Evolutionary conservation across 2,888 invertebrate genomes (phyloP), one percentile per base, ranked within the genome.

Genomic region (Pogonocherus hispidulus): DNA sequence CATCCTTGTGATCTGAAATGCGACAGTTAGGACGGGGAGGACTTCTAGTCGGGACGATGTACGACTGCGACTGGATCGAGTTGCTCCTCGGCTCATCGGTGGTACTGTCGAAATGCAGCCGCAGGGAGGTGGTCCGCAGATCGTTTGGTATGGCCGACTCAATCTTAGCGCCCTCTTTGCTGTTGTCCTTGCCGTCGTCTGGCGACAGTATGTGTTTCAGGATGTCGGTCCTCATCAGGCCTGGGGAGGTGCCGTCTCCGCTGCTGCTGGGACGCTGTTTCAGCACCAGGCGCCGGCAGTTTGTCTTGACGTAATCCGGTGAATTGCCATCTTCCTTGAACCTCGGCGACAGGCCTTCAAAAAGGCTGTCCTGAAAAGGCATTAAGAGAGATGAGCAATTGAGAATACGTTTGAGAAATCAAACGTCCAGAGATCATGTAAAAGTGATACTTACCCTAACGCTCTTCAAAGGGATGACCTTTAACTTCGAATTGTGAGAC

Each of bases 351-450:
- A 76, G 49, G 0, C 72, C 96, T 80, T 96, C 96, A 84, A 97
- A 97, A 0, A 97, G 84, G 0, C 92, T 91, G 83, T 93, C 93
- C 89, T 92, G 81, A 27, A 72, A 68, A 9, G 27, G 9, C 27
- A 27, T 27, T 27, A 27, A 3, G 27, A 3, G 8, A 27, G n/a
- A n/a, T n/a, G n/a, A n/a, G n/a, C n/a, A n/a, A n/a, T n/a, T n/a
- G n/a, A n/a, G n/a, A n/a, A n/a, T n/a, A n/a, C n/a, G n/a, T n/a
- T n/a, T n/a, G n/a, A n/a, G n/a, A n/a, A n/a, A n/a, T n/a, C n/a
- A n/a, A n/a, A n/a, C n/a, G n/a, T n/a, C n/a, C n/a, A n/a, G n/a
- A n/a, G n/a, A n/a, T n/a, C n/a, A n/a, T n/a, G n/a, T n/a, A n/a
- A n/a, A n/a, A n/a, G n/a, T n/a, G n/a, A n/a, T 20, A 70, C 76